These are phyloP conservation scores for Drosophila buzzatii DNA, from an alignment of 2,888 invertebrate species.

Conservation along the genomic window DNA sequence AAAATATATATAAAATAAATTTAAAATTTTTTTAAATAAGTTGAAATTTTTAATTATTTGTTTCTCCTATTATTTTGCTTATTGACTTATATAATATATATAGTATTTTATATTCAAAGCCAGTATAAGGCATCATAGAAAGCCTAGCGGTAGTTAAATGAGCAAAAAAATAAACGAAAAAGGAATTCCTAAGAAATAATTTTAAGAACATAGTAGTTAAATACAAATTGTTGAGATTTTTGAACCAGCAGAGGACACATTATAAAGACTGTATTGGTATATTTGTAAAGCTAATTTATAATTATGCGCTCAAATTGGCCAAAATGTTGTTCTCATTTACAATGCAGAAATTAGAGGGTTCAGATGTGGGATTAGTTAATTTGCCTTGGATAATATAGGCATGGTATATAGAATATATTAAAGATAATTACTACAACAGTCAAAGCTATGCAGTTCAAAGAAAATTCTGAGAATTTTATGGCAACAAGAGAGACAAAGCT, in stretches of 20 bases:
- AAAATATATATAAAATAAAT: no score
- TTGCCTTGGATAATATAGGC: no score
- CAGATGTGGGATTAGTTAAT: background rate
- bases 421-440: background rate
- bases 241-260: background rate
- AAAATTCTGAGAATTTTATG: background rate
- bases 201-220: background rate
- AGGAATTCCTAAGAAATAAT: no score
- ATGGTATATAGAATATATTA: background rate
- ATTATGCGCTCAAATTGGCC: background rate
- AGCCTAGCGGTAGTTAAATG: no score
- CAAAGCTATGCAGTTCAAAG: background rate
- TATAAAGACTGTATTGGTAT: background rate
- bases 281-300: background rate
- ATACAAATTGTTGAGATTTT: background rate
- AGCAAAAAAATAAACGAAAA: no score
- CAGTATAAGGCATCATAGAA: no score
- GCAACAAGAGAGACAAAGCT: background rate
- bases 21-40: no score
- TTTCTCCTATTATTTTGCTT: no score
- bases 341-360: background rate
- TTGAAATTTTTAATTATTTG: no score
- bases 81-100: no score
- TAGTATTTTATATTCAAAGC: no score
- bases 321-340: background rate